These are phyloP conservation scores for Simalia tracyae DNA, from an alignment of 2,797 vertebrate genomes.

Conservation along the genomic window DNA sequence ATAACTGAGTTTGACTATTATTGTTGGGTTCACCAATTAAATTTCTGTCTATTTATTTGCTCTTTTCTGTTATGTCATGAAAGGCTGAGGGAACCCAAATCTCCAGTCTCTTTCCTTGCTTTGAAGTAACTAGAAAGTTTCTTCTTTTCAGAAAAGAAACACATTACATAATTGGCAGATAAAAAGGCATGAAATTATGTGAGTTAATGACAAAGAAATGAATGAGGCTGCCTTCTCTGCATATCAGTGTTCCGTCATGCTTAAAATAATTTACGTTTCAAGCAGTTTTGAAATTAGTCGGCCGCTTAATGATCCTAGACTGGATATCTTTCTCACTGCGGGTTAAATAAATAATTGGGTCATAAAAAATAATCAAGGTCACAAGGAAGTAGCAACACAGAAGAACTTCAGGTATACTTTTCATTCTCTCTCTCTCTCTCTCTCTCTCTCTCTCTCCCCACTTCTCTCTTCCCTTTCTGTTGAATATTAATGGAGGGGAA, in stretches of 20 bases:
- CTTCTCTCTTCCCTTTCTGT: neutral
- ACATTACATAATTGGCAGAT: slow-evolving; percentile 35
- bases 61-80: neutral
- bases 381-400: slow-evolving; percentile 36
- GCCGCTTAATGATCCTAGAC: slow-evolving; percentile 43
- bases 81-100: neutral
- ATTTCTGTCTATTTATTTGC: neutral
- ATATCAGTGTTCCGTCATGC: slow-evolving; percentile 26
- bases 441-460: neutral
- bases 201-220: slow-evolving; percentile 44
- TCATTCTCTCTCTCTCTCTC: neutral
- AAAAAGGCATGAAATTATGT: slow-evolving; percentile 51
- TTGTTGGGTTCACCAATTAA: neutral
- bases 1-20: neutral
- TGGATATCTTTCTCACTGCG: slow-evolving; percentile 35
- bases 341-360: slow-evolving; percentile 56
- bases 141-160: slow-evolving; percentile 32
- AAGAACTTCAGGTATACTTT: slow-evolving; percentile 20
- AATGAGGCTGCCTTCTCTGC: slow-evolving; percentile 20
- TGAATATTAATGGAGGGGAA: slow-evolving; percentile 66
- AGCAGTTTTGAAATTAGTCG: slow-evolving; percentile 44
- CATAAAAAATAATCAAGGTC: slow-evolving; percentile 53
- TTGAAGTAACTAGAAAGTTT: slow-evolving; percentile 25
- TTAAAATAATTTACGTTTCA: slow-evolving; percentile 50
- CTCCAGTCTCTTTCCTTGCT: neutral